A percentile compares a stretch with the other conserved stretches of the same genome.
Evolutionary conservation across 2,113 vertebrate species (phyloP).

Genomic region (Erythrocercus mccallii): DNA sequence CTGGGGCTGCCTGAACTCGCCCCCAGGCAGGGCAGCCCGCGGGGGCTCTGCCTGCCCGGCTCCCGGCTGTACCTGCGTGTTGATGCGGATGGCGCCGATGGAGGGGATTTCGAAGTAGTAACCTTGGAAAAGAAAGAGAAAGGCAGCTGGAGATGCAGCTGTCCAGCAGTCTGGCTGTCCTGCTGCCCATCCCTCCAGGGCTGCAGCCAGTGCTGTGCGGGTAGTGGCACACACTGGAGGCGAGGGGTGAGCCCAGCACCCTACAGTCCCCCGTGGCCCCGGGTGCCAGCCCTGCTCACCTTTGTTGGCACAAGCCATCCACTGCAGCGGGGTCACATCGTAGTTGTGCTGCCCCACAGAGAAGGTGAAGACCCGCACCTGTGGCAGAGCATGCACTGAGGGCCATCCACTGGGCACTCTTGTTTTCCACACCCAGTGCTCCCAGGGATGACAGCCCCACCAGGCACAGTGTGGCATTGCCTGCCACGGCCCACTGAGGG

Average conservation of each 20-base stretch:
- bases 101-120: constrained; percentile 99
- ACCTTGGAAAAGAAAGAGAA: constrained; percentile 74
- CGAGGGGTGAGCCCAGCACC: background rate
- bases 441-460: background rate
- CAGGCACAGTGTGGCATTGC: rapidly evolving
- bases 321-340: constrained; percentile 95
- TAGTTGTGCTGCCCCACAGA: constrained; percentile 99
- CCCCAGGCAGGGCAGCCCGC: background rate
- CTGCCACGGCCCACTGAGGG: background rate
- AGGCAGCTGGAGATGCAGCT: background rate
- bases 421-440: rapidly evolving
- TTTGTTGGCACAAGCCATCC: constrained; percentile 99
- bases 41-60: background rate
- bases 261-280: rapidly evolving
- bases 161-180: background rate
- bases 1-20: background rate
- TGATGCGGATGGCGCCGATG: constrained; percentile 96
- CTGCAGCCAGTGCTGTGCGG: background rate
- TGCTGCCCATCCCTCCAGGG: background rate
- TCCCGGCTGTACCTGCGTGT: constrained; percentile 85
- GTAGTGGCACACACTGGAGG: rapidly evolving
- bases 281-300: constrained; percentile 65
- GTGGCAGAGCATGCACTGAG: rapidly evolving
- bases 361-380: constrained; percentile 96
- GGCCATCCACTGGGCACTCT: rapidly evolving